These are phyloP conservation scores for Scaptodrosophila latifasciaeformis DNA, from an alignment of 2,888 invertebrate genomes.

Conservation along the genomic window DNA sequence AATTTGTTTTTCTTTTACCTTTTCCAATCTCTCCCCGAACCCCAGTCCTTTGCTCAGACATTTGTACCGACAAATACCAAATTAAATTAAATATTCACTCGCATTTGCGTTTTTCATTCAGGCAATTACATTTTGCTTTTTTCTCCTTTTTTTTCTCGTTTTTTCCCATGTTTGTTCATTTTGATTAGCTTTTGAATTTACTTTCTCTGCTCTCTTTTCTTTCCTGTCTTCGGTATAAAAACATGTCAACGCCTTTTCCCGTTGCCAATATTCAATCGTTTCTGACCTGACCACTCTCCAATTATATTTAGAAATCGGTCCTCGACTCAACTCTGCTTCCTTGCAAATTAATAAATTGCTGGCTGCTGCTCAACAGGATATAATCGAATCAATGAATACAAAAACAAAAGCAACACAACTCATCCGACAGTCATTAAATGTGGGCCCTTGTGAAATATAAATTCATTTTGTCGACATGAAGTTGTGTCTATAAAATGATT, in stretches of 20 bases:
- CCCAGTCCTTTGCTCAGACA: not conserved
- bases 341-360: conserved; percentile 66
- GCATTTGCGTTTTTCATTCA: conserved; percentile 48
- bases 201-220: too few relatives aligned
- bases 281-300: not conserved
- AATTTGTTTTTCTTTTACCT: too few relatives aligned
- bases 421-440: too few relatives aligned
- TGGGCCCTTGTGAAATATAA: too few relatives aligned
- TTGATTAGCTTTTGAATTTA: conserved; percentile 65
- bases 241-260: conserved; percentile 32
- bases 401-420: too few relatives aligned
- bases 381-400: too few relatives aligned
- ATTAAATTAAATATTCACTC: conserved; percentile 68
- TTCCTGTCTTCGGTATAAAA: conserved; percentile 36
- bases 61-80: conserved; percentile 26
- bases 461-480: too few relatives aligned
- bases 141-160: not conserved
- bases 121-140: conserved; percentile 27
- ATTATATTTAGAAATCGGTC: not conserved
- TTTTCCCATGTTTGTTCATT: conserved; percentile 55
- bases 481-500: too few relatives aligned
- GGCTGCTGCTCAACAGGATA: conserved; percentile 48
- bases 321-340: conserved; percentile 13
- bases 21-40: too few relatives aligned
- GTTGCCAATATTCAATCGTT: not conserved